A percentile compares a stretch with the other conserved stretches of the same genome.
Evolutionary conservation across 2,113 vertebrate genomes (phyloP).

Genomic region (rabbit (Oryctolagus cuniculus)): DNA sequence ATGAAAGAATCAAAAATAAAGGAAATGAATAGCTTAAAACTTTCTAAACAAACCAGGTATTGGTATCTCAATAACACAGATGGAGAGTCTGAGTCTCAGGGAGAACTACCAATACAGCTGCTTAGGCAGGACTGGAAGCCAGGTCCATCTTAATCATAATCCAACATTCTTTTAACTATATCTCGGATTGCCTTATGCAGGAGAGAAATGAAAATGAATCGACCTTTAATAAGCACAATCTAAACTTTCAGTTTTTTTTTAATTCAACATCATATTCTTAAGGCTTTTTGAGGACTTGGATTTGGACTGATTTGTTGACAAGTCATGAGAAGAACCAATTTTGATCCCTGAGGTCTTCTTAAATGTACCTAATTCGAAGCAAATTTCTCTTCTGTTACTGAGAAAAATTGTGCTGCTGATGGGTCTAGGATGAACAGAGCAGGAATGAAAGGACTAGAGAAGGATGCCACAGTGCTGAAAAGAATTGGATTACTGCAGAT

Average conservation of each 20-base stretch:
- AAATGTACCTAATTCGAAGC: background rate
- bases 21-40: background rate
- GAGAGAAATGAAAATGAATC: background rate
- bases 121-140: background rate
- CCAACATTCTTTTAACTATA: background rate
- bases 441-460: background rate
- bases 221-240: background rate
- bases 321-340: background rate
- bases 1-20: background rate
- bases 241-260: background rate
- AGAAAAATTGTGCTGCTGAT: background rate
- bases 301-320: background rate
- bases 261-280: background rate
- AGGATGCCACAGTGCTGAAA: background rate
- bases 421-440: background rate
- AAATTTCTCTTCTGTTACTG: slow-evolving; percentile 9
- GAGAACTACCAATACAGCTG: background rate
- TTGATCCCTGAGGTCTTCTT: background rate
- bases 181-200: background rate
- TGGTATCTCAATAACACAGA: background rate
- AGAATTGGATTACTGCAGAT: background rate
- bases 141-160: background rate
- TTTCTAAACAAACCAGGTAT: background rate
- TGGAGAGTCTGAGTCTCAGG: background rate
- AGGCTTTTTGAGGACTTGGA: background rate